A percentile compares a stretch with the other conserved stretches of the same genome.
phyloP scores from a whole-genome alignment of 2,888 invertebrate genomes.

The Ectemnius continuus region DNA sequence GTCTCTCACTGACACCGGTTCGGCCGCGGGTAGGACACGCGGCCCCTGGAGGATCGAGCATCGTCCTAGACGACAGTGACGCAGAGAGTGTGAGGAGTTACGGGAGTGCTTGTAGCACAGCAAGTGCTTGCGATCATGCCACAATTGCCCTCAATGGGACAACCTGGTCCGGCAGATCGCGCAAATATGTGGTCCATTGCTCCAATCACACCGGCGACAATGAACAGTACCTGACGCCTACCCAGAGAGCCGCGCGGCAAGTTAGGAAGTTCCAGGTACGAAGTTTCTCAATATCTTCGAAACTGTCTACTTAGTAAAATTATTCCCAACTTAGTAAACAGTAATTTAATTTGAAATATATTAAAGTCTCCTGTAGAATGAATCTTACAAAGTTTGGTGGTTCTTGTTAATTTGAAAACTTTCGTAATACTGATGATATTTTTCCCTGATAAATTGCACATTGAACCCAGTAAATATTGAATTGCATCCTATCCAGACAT shows the following conservation, averaged over 20 bases:
- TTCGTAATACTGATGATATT: too few relatives aligned
- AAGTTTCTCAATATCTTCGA: too few relatives aligned
- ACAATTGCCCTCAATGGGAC: constrained; percentile 86
- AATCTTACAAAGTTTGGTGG: too few relatives aligned
- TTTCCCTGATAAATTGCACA: too few relatives aligned
- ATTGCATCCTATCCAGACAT: too few relatives aligned
- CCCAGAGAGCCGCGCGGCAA: constrained; percentile 90
- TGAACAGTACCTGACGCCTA: constrained; percentile 92
- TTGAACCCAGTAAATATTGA: too few relatives aligned
- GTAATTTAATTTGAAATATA: not conserved
- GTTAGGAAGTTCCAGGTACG: constrained; percentile 84
- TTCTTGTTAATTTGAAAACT: too few relatives aligned
- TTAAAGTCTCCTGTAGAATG: not conserved
- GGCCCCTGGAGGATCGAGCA: constrained; percentile 70
- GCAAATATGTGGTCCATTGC: constrained; percentile 91
- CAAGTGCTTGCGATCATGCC: constrained; percentile 90
- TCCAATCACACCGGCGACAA: constrained; percentile 88
- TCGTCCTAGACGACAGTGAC: constrained; percentile 81
- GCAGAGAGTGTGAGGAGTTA: constrained; percentile 88
- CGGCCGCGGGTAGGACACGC: constrained; percentile 75
- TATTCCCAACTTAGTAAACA: too few relatives aligned
- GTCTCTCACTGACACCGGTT: constrained; percentile 74
- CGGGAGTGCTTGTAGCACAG: constrained; percentile 86
- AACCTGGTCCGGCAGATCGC: constrained; percentile 79
- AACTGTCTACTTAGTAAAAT: too few relatives aligned